Evolutionary conservation across 2,888 invertebrate genomes (phyloP).

Genomic region (Icerya purchasi): DNA sequence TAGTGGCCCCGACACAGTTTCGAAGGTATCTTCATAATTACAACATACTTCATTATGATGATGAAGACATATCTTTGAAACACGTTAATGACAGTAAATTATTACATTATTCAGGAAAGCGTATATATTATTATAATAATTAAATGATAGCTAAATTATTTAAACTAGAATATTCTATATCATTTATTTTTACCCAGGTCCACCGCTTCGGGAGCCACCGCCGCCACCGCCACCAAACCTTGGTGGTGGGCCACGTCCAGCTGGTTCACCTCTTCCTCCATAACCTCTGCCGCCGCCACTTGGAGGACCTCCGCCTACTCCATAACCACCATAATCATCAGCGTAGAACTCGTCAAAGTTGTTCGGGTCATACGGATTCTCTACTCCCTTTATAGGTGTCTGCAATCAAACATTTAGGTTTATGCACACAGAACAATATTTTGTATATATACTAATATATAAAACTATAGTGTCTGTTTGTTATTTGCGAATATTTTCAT

Average conservation of each 20-base stretch:
- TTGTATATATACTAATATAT: too few relatives aligned
- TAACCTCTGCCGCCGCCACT: conserved; percentile 28
- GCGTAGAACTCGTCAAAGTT: conserved; percentile 89
- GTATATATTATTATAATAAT: too few relatives aligned
- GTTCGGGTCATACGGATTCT: conserved; percentile 81
- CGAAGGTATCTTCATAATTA: too few relatives aligned
- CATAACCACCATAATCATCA: conserved; percentile 87
- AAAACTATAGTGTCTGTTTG: too few relatives aligned
- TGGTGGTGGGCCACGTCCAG: conserved; percentile 5
- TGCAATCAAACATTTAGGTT: neutral
- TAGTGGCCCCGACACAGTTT: too few relatives aligned
- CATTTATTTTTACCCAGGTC: neutral
- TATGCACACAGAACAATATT: too few relatives aligned
- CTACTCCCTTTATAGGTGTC: conserved; percentile 43
- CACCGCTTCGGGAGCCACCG: neutral
- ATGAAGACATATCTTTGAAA: too few relatives aligned
- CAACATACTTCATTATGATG: too few relatives aligned
- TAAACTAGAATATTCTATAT: neutral
- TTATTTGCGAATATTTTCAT: too few relatives aligned
- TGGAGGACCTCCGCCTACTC: conserved; percentile 34
- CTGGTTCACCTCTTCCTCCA: conserved; percentile 23
- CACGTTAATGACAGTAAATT: too few relatives aligned
- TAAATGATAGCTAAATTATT: neutral
- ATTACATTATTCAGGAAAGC: too few relatives aligned
- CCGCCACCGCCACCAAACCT: conserved; percentile 8